phyloP scores from a whole-genome alignment of 2,888 invertebrate genomes.

The Microctonus brassicae region DNA sequence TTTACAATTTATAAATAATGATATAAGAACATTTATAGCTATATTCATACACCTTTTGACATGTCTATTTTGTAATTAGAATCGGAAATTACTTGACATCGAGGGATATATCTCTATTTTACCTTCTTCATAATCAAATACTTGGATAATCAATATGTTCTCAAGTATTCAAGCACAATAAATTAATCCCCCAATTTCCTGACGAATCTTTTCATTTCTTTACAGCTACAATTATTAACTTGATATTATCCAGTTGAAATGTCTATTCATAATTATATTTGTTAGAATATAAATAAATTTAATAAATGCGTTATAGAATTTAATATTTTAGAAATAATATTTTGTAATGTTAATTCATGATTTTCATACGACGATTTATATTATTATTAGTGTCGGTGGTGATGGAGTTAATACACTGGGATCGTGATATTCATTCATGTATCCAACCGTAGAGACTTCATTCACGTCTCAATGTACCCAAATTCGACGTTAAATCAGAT shows the following conservation, averaged over 20 bases:
- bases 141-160: constrained; percentile 14
- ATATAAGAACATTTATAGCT: constrained; percentile 36
- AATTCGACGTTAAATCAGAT: constrained; percentile 3
- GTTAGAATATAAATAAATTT: not conserved
- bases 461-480: constrained; percentile 48
- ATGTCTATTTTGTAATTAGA: constrained; percentile 41
- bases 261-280: too few species aligned
- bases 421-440: constrained; percentile 6
- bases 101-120: constrained; percentile 2
- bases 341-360: constrained; percentile 28
- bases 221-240: not conserved
- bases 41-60: not conserved
- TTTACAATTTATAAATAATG: constrained; percentile 41
- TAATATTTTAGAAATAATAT: not conserved
- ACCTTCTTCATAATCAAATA: not conserved
- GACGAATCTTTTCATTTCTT: not conserved
- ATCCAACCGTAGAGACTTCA: constrained; percentile 47
- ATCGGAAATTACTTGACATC: constrained; percentile 42
- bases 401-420: not conserved
- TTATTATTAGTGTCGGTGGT: not conserved
- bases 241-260: too few species aligned
- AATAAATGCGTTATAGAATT: not conserved
- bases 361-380: constrained; percentile 6
- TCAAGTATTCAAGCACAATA: not conserved
- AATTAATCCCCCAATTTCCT: not conserved